Conservation (phyloP, 2,888 invertebrate species). For the Drosophila paranaensis region DNA sequence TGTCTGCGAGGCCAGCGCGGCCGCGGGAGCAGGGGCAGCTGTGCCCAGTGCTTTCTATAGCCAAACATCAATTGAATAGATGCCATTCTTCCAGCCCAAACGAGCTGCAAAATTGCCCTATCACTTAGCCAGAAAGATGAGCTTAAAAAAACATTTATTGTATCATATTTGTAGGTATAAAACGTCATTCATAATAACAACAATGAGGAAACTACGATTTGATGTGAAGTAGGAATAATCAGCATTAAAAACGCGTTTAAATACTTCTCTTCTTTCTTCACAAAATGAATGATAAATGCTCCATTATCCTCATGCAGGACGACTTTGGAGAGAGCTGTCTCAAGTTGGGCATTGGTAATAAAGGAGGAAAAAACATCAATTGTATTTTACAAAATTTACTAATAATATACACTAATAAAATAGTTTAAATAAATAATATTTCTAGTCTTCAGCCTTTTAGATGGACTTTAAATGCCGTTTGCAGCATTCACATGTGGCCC, state of each 20-base stretch:
- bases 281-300: not conserved
- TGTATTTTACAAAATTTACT: too few species aligned
- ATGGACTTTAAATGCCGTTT: not conserved
- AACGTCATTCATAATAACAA: not conserved
- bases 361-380: not conserved
- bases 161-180: not conserved
- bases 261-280: not conserved
- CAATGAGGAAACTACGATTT: not conserved
- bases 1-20: conserved; percentile 23
- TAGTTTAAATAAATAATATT: not conserved
- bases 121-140: conserved; percentile 30
- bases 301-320: not conserved
- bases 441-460: not conserved
- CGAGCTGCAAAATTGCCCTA: conserved; percentile 42
- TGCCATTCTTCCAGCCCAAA: conserved; percentile 32
- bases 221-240: not conserved
- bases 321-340: too few species aligned
- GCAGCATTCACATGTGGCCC: not conserved
- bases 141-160: conserved; percentile 11
- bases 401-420: too few species aligned
- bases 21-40: conserved; percentile 18
- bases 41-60: conserved; percentile 31
- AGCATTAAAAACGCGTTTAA: not conserved
- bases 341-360: not conserved
- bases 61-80: conserved; percentile 34